phyloP scores from a whole-genome alignment of 2,888 invertebrate species.

The Ormia ochracea region DNA sequence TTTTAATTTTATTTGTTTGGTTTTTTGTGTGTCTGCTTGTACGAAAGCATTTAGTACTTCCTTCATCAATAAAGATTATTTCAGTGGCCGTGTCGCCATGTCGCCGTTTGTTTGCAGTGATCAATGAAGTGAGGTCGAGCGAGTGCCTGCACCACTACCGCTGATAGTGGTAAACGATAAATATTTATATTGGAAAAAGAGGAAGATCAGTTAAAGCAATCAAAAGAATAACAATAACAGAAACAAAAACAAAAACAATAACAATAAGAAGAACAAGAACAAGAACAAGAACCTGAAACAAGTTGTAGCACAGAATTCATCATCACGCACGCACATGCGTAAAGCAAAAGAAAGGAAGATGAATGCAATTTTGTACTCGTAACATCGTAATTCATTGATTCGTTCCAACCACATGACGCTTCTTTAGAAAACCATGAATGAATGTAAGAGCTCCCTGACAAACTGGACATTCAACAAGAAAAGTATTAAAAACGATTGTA shows the following conservation, averaged over 20 bases:
- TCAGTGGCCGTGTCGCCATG: slow-evolving; percentile 10
- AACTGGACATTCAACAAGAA: slow-evolving; percentile 19
- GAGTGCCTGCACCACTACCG: neutral
- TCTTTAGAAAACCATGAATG: slow-evolving; percentile 22
- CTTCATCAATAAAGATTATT: slow-evolving; percentile 36
- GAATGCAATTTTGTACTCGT: slow-evolving; percentile 10
- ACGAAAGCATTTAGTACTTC: slow-evolving; percentile 13
- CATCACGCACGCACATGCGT: slow-evolving; percentile 49
- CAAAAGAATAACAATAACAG: neutral
- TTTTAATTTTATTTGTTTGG: slow-evolving; percentile 3
- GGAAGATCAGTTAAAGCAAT: slow-evolving; percentile 12
- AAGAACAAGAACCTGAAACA: no score
- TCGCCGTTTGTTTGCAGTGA: neutral
- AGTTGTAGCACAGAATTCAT: slow-evolving; percentile 27
- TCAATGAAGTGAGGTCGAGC: neutral
- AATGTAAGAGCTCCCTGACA: neutral
- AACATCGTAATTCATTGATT: slow-evolving; percentile 3
- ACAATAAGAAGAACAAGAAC: no score
- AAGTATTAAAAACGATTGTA: no score
- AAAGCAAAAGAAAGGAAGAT: slow-evolving; percentile 1
- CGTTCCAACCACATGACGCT: slow-evolving; percentile 13
- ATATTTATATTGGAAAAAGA: slow-evolving; percentile 37
- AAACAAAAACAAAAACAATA: neutral
- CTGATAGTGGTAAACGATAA: slow-evolving; percentile 34
- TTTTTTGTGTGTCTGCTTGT: neutral